These are phyloP conservation scores for Elysia crispata DNA, from an alignment of 2,888 invertebrate species.

Conservation along the genomic window DNA sequence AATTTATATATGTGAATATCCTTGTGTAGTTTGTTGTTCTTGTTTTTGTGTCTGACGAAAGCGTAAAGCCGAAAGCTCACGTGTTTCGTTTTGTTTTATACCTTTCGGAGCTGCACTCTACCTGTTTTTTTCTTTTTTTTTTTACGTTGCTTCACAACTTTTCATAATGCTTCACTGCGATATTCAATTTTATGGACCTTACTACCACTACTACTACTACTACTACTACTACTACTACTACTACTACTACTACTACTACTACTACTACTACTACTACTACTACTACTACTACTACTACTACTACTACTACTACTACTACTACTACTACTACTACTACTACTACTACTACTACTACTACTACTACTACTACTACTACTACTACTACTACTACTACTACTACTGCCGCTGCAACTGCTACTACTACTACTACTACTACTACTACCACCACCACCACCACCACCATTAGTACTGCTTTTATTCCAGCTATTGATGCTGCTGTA, in stretches of 20 bases:
- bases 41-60: too few species aligned
- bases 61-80: too few species aligned
- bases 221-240: conserved; percentile 36
- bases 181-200: too few species aligned
- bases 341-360: conserved; percentile 35
- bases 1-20: too few species aligned
- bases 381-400: conserved; percentile 38
- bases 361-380: conserved; percentile 38
- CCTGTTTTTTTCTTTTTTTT: too few species aligned
- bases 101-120: too few species aligned
- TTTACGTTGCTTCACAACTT: too few species aligned
- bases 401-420: conserved; percentile 24
- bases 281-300: conserved; percentile 38
- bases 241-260: conserved; percentile 33
- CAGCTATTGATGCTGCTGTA: too few species aligned
- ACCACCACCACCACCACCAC: too few species aligned
- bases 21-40: too few species aligned
- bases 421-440: conserved; percentile 37
- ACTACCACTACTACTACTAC: conserved; percentile 30
- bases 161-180: too few species aligned
- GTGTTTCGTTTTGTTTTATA: conserved; percentile 10
- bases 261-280: conserved; percentile 39
- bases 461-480: too few species aligned
- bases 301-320: conserved; percentile 38
- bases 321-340: conserved; percentile 37